phyloP scores from a whole-genome alignment of 2,888 invertebrate genomes.

The Lymantria dispar region DNA sequence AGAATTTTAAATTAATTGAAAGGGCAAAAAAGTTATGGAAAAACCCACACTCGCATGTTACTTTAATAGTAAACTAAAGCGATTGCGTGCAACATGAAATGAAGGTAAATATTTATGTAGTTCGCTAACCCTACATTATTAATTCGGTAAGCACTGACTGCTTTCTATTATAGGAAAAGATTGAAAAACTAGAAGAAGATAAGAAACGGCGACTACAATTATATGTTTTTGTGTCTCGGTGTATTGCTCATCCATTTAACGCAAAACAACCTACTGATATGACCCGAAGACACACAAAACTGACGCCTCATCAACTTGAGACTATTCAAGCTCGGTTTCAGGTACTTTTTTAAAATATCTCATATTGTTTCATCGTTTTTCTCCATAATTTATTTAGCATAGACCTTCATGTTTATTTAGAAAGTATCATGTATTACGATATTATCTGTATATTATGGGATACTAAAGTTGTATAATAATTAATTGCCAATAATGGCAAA shows the following conservation, averaged over 20 bases:
- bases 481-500: no score
- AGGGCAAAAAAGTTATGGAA: background rate
- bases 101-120: background rate
- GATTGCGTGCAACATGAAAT: constrained; percentile 1
- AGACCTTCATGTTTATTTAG: no score
- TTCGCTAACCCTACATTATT: background rate
- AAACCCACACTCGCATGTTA: background rate
- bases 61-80: background rate
- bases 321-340: constrained; percentile 97
- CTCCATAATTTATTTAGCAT: no score
- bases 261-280: constrained; percentile 99
- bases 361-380: no score
- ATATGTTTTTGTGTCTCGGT: constrained; percentile 98
- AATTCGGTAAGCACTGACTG: background rate
- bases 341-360: constrained; percentile 70
- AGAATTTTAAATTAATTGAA: background rate
- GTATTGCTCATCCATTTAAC: constrained; percentile 99
- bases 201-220: constrained; percentile 96
- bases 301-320: constrained; percentile 97
- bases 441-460: no score
- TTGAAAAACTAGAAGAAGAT: constrained; percentile 98
- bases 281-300: constrained; percentile 97
- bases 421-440: no score
- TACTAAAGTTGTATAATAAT: no score
- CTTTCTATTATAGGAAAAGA: constrained; percentile 86